Evolutionary conservation across 1,140 invertebrate species (phyloP).

Genomic region (Batillaria attramentaria): DNA sequence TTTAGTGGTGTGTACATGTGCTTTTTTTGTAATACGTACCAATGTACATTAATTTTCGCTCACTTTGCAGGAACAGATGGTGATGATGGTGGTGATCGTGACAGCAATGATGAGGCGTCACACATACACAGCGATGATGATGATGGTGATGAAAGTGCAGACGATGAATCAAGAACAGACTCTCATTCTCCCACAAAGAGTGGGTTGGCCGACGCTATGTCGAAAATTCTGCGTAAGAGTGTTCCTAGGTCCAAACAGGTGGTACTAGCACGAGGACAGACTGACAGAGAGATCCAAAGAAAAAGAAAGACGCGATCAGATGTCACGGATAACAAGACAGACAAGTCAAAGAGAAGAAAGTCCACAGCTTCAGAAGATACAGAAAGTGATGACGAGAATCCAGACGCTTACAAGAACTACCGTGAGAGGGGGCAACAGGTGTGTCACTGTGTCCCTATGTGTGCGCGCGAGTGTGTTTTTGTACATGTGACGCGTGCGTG

Average conservation of each 20-base stretch:
- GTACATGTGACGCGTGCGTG: not conserved
- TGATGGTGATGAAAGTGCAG: no score
- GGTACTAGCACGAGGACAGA: conserved; percentile 76
- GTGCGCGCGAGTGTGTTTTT: not conserved
- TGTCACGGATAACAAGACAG: not conserved
- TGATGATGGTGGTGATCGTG: no score
- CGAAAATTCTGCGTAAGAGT: conserved; percentile 80
- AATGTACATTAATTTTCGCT: no score
- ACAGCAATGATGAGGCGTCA: no score
- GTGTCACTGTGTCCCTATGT: not conserved
- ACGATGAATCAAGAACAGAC: no score
- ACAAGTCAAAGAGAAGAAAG: conserved; percentile 22
- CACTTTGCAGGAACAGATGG: no score
- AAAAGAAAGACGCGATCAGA: conserved; percentile 70
- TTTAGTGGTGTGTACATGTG: no score
- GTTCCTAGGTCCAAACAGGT: conserved; percentile 84
- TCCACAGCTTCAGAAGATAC: conserved; percentile 14
- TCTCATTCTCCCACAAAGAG: no score
- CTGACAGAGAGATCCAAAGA: conserved; percentile 71
- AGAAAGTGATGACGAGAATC: conserved; percentile 13
- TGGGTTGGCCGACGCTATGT: conserved; percentile 74
- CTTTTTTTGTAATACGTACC: no score
- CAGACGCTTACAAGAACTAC: not conserved
- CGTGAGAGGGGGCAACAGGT: not conserved
- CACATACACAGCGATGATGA: no score